Evolutionary conservation across 2,113 vertebrate genomes (phyloP), one percentile per base, ranked within the genome.

Genomic region (Chloropsis cyanopogon): DNA sequence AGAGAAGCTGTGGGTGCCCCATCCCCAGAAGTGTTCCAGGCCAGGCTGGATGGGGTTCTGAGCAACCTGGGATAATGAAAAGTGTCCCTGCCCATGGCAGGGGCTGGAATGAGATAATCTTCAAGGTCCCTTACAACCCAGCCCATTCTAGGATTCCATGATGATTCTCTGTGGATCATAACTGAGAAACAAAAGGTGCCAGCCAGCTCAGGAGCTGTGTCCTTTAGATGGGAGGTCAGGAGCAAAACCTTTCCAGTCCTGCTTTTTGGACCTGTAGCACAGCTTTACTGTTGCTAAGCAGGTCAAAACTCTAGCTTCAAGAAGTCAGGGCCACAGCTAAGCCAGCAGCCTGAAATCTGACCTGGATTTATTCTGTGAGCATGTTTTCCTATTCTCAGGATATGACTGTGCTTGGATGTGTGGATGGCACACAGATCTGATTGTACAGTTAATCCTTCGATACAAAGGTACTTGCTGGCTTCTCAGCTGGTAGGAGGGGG

Each of bases 1-100:
- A 56, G 63, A 23, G 54, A 0, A 41, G 12, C 47, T 61, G 21
- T 69, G 63, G 79, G 25, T 63, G 41, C 3, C 5, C 7, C 25
- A 37, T 33, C 14, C 12, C 22, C 69, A 49, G 22, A 0, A 63
- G 18, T 24, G 15, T 28, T 0, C 71, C 0, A 61, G 35, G 22
- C 18, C 49, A 37, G 49, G 22, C 0, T 56, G 31, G 35, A 63
- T 11, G 14, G 10, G 25, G 8, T 14, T 61, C 3, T 2, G 70
- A 61, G 41, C 31, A 70, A 3, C 0, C 18, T 70, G 56, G 25
- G 9, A 0, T 2, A 5, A 12, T 33, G 41, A 18, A 16, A 54
- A 35, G 21, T 37, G 47, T 54, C 31, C 35, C 29, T 63, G 41
- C 10, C 12, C 22, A 31, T 23, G 24, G n/a, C 24, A 89, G 39